Conservation (phyloP, 1,140 invertebrate genomes). For the Alviniconcha marisindica region DNA sequence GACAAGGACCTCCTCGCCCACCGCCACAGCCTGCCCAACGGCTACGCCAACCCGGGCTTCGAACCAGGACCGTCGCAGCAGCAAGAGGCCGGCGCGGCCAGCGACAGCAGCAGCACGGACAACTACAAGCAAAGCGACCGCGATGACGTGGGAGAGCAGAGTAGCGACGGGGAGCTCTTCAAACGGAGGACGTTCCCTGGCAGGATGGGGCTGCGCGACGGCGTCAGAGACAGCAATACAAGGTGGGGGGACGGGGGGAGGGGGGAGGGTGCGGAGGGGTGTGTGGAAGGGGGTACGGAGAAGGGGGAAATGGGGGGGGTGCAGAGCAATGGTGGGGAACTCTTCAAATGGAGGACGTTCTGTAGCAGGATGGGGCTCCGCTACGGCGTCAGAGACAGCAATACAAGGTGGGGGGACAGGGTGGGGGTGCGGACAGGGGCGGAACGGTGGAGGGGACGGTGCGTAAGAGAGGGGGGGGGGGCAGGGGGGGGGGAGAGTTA, state of each 20-base stretch:
- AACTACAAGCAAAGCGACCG: slow-evolving; percentile 35
- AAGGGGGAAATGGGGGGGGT: not conserved
- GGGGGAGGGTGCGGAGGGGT: not conserved
- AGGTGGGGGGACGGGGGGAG: slow-evolving; percentile 25
- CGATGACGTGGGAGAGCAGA: slow-evolving; percentile 22
- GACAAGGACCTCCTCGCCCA: slow-evolving; percentile 39
- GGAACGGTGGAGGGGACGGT: too few relatives aligned
- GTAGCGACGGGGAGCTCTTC: slow-evolving; percentile 26
- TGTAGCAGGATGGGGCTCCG: not conserved
- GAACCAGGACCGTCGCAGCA: slow-evolving; percentile 28
- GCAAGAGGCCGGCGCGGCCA: slow-evolving; percentile 44
- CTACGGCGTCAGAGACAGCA: slow-evolving; percentile 30
- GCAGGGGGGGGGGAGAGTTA: too few relatives aligned
- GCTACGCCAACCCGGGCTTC: slow-evolving; percentile 60
- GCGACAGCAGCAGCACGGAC: slow-evolving; percentile 56
- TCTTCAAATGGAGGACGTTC: slow-evolving; percentile 10
- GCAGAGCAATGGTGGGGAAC: slow-evolving; percentile 25
- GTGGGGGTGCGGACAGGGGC: too few relatives aligned
- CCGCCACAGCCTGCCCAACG: slow-evolving; percentile 44
- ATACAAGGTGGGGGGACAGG: slow-evolving; percentile 13
- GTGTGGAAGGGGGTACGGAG: too few relatives aligned
- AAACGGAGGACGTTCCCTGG: slow-evolving; percentile 30
- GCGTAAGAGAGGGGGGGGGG: too few relatives aligned
- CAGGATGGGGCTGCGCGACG: not conserved
- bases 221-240: slow-evolving; percentile 31